Base-by-base conservation (phyloP, 1,140 invertebrate genomes). In the Megalonaias nervosa region DNA sequence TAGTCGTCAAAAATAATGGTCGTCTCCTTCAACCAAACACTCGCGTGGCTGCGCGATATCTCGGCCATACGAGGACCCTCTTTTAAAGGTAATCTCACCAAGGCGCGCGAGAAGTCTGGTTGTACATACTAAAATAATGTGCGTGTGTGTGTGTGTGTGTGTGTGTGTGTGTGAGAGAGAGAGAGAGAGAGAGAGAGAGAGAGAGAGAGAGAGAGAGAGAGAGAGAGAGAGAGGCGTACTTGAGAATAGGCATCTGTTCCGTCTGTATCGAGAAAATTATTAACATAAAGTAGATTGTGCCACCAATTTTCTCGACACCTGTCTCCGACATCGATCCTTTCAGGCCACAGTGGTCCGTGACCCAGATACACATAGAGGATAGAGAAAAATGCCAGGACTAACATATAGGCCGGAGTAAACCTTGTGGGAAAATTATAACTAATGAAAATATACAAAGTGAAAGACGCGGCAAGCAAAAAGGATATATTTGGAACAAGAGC, bases 211-310 rank as follows among this genome's bases (percentile, higher is more conserved):
- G 38, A 48, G 38, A 48, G 38, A 48, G 38, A 48, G 38, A 48
- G 38, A 48, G 38, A 48, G 38, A 48, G 38, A 11, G 6, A 11
- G 38, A 11, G 38, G 9, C 6, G 60, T 19, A 73, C 76, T 59
- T 78, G 76, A 9, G 72, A 55, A 38, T 72, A 31, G 5, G 76
- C 77, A 62, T 80, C 81, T 79, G 79, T 73, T 15, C 81, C 69
- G 60, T 95, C 93, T 11, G 93, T 93, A 55, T 93, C 91, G 2
- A 95, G 91, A 76, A 96, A 95, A 88, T 97, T 97, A 86, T 96
- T 96, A n/a, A 97, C 92, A 85, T 96, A 96, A 3, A 96, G 90
- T n/a, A 96, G 89, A 86, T 96, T 96, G 0, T 93, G 92, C 96
- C 96, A 97, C 96, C 96, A 96, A 31, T 94, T 94, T 14, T 92